phyloP scores from a whole-genome alignment of 2,888 invertebrate species.

The Xylota sylvarum region DNA sequence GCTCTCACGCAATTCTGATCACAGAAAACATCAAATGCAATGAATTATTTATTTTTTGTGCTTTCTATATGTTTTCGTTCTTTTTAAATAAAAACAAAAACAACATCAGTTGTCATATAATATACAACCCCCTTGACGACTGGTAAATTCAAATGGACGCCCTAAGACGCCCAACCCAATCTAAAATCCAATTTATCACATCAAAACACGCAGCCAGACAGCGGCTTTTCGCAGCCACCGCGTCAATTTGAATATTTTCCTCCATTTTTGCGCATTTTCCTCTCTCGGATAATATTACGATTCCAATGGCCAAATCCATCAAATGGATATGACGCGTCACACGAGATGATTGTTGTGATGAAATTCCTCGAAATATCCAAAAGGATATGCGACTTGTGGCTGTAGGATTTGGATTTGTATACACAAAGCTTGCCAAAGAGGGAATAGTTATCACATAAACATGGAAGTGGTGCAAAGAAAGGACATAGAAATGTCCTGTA shows the following conservation, averaged over 20 bases:
- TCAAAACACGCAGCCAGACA: conserved; percentile 3
- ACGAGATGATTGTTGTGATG: not conserved
- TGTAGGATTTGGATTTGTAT: not conserved
- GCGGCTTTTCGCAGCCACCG: conserved; percentile 2
- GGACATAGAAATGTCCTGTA: not conserved
- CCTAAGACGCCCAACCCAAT: not conserved
- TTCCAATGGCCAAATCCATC: not conserved
- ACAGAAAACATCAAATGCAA: not conserved
- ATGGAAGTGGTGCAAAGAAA: not conserved
- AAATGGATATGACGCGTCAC: conserved; percentile 4
- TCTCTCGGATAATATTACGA: not conserved
- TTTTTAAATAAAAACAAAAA: not conserved
- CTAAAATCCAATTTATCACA: conserved; percentile 22
- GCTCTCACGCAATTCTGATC: not conserved
- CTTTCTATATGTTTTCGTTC: not conserved
- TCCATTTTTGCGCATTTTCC: not conserved
- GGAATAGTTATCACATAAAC: not conserved
- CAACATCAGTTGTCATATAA: not conserved
- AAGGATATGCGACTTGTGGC: not conserved
- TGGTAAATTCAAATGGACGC: not conserved
- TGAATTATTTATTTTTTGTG: not conserved
- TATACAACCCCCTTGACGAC: not conserved
- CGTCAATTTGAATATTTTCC: conserved; percentile 11
- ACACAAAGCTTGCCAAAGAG: too few relatives aligned
- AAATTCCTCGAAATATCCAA: not conserved